Evolutionary conservation across 2,113 vertebrate species (phyloP), one percentile per base, ranked within the genome.

Genomic region (Ranitomeya variabilis): DNA sequence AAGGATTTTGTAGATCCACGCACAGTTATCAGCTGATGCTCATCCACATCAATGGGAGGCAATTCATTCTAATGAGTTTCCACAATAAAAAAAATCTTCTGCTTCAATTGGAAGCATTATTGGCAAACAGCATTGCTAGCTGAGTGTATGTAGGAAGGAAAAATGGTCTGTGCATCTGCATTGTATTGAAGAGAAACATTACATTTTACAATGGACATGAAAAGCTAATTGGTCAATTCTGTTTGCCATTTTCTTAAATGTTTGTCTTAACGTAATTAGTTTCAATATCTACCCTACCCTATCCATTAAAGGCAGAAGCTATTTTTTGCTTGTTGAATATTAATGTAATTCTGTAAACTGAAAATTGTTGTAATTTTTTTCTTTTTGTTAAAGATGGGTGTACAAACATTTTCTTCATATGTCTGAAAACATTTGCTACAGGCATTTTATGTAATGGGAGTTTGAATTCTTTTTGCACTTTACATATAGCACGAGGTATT

Each of bases 1-100:
- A 66, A 89, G 74, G 26, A 84, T 79, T 89, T 84, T 85, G 59
- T 60, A 85, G 82, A 89, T 89, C 87, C 54, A 88, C 57, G 69
- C 54, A 88, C 54, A 76, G 87, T 55, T 85, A 89, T 89, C 74
- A 89, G 62, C 23, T 69, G 73, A 85, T 37, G 62, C 73, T 89
- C 74, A 85, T 89, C 81, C 81, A 79, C 31, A 37, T 89, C 62
- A 79, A 21, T 76, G 82, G 74, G 19, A 67, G 52, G 82, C 73
- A 85, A 79, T 85, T 89, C 51, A 85, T 85, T 79, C 73, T 85
- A 89, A 89, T 85, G 82, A 85, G 81, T 59, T 79, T 31, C 73
- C 45, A 89, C 82, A 79, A 89, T 84, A 89, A 85, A 89, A 31
- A 45, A 45, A 79, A 69, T 79, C 59, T 77, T 79, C 23, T 59